Base-by-base conservation (phyloP, 2,113 vertebrate species). In the Vulpes ferrilata region DNA sequence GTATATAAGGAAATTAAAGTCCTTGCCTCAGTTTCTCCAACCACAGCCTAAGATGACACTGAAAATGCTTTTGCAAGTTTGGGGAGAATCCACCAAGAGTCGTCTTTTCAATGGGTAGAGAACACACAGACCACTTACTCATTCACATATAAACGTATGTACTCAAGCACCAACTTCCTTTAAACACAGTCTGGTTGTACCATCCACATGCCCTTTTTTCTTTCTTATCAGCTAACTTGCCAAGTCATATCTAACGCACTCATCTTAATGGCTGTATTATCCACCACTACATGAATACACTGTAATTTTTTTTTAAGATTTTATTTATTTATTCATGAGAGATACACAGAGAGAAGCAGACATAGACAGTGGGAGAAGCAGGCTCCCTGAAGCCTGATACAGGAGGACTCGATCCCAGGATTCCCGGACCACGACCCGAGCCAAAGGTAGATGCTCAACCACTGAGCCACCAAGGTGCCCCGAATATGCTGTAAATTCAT, bases 241-340 rank as follows among this genome's bases (percentile, higher is more conserved):
- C 38, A 90, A 90, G 59, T 67, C 51, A 74, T 35, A 79, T 43
- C 25, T 93, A 60, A 88, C 15, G 67, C 35, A 83, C n/a, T 84
- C 55, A 80, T 94, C 90, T 96, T 69, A 96, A 87, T 38, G 51
- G 25, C 57, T 80, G 1, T 19, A 87, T 55, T 67, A 38, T 78
- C 48, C 22, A 94, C 65, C 35, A 73, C 12, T 51, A 1, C 7
- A 38, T 35, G 17, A 92, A 60, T 69, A 9, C 85, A 38, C 19
- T 80, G 5, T 35, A 80, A 95, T 43, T 43, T 43, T 43, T 43
- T 43, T 43, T 43, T 7, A 43, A 43, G 43, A 43, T 43, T 43
- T 43, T 7, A 43, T 43, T 43, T 43, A 43, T 43, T 43, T 43
- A 43, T 43, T 43, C 43, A 43, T 43, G 43, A 43, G 43, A 43